Base-by-base conservation (phyloP, 2,888 invertebrate genomes). In the Chrysolina haemoptera region DNA sequence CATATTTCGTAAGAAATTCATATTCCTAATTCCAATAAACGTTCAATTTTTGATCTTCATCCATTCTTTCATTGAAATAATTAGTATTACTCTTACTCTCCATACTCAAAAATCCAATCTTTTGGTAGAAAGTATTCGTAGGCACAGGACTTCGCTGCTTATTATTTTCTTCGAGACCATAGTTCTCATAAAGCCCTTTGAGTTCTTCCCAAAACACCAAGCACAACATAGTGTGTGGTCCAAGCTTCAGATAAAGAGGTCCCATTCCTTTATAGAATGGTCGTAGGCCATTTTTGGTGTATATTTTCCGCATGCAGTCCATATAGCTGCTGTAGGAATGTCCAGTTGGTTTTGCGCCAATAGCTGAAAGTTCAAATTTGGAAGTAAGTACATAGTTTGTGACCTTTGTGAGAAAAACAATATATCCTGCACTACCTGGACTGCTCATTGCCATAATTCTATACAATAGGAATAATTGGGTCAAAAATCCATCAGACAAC, bases 181-280 rank as follows among this genome's bases (percentile, higher is more conserved):
- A 76, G 14, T 79, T 81, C 0, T 95, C 95, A 82, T 90, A 90
- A 1, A 84, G 35, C 50, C 83, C 80, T 72, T 90, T 91, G 50
- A 94, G 88, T 85, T 93, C 90, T 85, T 97, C 96, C 93, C 97
- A 98, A 86, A 97, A 95, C 62, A 96, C 92, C 65, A 98, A 89
- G 76, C 95, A 93, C 1, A 98, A 87, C 0, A 97, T 93, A 0
- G 96, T 95, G 85, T 98, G 98, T 0, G 98, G 98, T 0, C 96
- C 97, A 55, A 97, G 90, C 75, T 98, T 90, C 74, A 97, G 88
- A 88, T 96, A 96, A 80, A 94, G 95, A 0, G 97, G 95, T 50
- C 94, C 93, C 80, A 96, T 92, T 1, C 96, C 98, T 88, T 97
- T 97, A 88, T 96, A 98, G 81, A 98, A 91, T 0, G 96, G 96